Evolutionary conservation across 2,113 vertebrate genomes (phyloP).

Genomic region (Cacatua alba): DNA sequence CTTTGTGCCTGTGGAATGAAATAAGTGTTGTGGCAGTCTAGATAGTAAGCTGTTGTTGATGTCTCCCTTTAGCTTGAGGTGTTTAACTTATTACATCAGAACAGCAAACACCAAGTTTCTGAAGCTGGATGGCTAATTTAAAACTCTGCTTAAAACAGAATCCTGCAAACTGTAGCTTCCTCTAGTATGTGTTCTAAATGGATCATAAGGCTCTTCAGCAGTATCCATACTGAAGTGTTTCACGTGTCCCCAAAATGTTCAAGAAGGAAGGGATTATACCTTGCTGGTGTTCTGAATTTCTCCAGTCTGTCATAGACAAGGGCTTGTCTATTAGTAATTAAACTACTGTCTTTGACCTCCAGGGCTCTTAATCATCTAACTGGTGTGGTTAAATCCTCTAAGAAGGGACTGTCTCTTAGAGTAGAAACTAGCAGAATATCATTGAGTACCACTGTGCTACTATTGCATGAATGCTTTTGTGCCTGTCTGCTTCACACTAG

Average conservation of each 20-base stretch:
- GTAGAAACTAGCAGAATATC: neutral
- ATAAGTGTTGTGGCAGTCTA: neutral
- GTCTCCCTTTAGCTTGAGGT: neutral
- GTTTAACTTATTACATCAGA: neutral
- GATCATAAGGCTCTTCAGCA: neutral
- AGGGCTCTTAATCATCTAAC: neutral
- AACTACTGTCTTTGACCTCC: slow-evolving; percentile 2
- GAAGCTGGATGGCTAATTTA: neutral
- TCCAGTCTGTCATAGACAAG: neutral
- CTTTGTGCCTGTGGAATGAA: neutral
- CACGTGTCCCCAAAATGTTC: neutral
- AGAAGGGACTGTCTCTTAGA: neutral
- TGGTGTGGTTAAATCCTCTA: neutral
- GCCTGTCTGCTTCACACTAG: neutral
- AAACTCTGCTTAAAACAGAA: neutral
- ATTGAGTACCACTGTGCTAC: neutral
- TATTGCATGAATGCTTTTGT: neutral
- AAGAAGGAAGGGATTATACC: neutral
- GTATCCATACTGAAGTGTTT: neutral
- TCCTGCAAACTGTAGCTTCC: neutral
- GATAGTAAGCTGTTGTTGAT: neutral
- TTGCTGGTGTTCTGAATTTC: neutral
- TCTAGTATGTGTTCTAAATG: neutral
- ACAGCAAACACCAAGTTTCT: neutral
- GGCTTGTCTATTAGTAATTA: slow-evolving; percentile 10